Evolutionary conservation across 2,797 vertebrate species (phyloP).

Genomic region (Fringilla coelebs): DNA sequence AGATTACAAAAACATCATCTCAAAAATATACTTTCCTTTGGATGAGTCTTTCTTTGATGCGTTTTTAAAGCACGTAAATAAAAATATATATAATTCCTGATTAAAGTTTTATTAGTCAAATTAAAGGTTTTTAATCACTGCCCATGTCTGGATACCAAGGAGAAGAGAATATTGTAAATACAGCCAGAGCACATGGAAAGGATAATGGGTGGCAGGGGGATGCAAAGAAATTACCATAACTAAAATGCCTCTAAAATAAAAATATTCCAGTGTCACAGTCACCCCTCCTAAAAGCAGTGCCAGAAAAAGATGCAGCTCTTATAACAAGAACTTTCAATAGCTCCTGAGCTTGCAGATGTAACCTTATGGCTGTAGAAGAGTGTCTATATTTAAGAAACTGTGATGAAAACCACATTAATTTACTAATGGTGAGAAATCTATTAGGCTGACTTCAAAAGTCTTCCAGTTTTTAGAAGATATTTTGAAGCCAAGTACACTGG

Average conservation of each 20-base stretch:
- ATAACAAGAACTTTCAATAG: not conserved
- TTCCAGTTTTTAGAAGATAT: not conserved
- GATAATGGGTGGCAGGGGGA: not conserved
- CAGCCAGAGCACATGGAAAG: not conserved
- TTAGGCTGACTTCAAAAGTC: not conserved
- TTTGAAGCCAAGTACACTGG: not conserved
- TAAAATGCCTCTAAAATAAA: not conserved
- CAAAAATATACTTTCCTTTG: not conserved
- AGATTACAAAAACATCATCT: not conserved
- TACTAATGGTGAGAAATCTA: not conserved
- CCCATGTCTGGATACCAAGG: not conserved
- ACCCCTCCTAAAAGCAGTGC: not conserved
- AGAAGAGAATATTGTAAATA: not conserved
- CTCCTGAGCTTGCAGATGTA: not conserved
- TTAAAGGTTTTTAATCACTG: not conserved
- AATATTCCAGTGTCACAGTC: not conserved
- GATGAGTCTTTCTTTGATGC: not conserved
- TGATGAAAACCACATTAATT: not conserved
- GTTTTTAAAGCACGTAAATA: not conserved
- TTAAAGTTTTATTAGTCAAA: not conserved
- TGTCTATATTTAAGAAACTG: not conserved
- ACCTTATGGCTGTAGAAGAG: not conserved
- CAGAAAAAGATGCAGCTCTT: not conserved
- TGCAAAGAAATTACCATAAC: not conserved
- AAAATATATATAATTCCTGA: not conserved